Evolutionary conservation across 2,888 invertebrate genomes (phyloP), one percentile per base, ranked within the genome.

Genomic region (Agonopterix arenella): DNA sequence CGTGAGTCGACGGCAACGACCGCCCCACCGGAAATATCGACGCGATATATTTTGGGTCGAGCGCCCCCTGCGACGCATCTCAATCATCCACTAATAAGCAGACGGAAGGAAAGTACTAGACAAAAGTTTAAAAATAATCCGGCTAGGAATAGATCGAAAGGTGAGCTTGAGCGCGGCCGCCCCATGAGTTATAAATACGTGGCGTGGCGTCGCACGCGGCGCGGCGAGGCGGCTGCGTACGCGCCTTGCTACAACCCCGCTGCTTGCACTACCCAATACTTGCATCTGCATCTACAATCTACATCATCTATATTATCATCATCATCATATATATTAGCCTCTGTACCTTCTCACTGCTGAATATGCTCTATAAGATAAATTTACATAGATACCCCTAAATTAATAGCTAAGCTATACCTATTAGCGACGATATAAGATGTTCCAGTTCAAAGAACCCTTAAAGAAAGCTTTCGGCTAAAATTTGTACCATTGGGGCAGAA

Each of bases 21-120:
- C 59, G 62, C 58, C 64, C 60, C 62, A 75, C 81, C 85, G 85
- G 84, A 84, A 80, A 84, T 79, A 82, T 77, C 74, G 70, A 64
- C 69, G 70, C 71, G 71, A 73, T 76, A 77, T 81, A 83, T 81
- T 79, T 77, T 60, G 61, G 75, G 76, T 57, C 61, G 65, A 75
- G 80, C 81, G 82, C 88, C 88, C 88, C 89, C 88, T 84, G 88
- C 86, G 86, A 83, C 78, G 88, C 85, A 70, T 79, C 80, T 86
- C 81, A 83, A 85, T 86, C 85, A 85, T 84, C 80, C 83, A 78
- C 84, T 86, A 86, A 88, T 88, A 84, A 86, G 85, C 76, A 81
- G 78, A 76, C 82, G 84, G 84, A 84, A 85, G 85, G 81, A 84
- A 84, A 84, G 85, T 82, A 76, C 85, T 83, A 88, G 86, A 88